Percentiles rank a stretch among this genome's conserved stretches.
Evolutionary conservation across 2,113 vertebrate species (phyloP).

Genomic region (Myodes glareolus): DNA sequence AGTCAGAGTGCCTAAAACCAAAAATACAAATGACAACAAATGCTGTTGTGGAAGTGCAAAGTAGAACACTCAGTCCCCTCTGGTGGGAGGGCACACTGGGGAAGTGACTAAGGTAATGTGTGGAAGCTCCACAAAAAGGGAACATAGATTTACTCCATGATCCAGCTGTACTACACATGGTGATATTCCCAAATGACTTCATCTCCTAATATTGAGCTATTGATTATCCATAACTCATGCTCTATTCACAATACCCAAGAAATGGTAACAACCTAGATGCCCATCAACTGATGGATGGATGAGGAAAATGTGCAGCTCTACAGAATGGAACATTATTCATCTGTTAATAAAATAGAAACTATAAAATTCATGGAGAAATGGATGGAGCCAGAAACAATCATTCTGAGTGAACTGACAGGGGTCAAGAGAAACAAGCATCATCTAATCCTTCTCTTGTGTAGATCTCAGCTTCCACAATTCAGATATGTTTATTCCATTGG

Average conservation of each 20-base stretch:
- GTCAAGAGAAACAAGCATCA: neutral
- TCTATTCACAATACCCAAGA: neutral
- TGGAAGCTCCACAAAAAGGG: neutral
- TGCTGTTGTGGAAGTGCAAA: neutral
- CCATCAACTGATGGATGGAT: neutral
- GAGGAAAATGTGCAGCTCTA: neutral
- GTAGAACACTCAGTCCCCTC: neutral
- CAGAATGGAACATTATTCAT: neutral
- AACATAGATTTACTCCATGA: neutral
- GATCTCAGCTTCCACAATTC: too few relatives aligned
- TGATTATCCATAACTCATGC: neutral
- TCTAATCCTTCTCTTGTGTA: neutral
- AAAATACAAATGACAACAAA: neutral
- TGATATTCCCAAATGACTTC: neutral
- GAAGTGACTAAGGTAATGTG: neutral
- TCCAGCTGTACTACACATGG: neutral
- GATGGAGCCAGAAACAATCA: neutral
- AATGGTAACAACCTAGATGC: neutral
- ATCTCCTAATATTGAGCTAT: neutral
- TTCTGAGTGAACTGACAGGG: too few relatives aligned
- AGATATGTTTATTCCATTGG: too few relatives aligned
- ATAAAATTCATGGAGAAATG: neutral
- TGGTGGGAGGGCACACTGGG: neutral
- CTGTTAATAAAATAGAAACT: neutral
- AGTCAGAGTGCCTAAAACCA: neutral